Base-by-base conservation (phyloP, 2,888 invertebrate species). In the Horisme vitalbata region DNA sequence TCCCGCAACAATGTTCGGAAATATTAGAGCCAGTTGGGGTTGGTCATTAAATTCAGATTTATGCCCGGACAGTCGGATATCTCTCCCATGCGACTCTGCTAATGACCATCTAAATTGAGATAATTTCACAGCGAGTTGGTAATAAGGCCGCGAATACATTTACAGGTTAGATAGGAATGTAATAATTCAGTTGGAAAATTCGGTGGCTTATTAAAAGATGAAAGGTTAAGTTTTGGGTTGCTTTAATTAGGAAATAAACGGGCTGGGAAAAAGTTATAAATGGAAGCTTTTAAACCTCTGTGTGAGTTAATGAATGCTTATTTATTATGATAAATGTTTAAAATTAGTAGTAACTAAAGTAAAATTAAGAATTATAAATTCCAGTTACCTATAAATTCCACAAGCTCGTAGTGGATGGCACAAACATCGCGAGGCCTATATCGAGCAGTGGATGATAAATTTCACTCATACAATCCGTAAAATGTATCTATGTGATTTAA, bases 41-140 rank as follows among this genome's bases (percentile, higher is more conserved):
- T 67, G 80, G 82, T 81, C 87, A 85, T 88, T 88, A 87, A 86
- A 89, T 84, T 80, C 87, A 87, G 88, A 89, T 89, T 89, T 89
- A 88, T 86, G 79, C 79, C 63, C 64, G 73, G 67, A 72, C 68
- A 75, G 71, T 65, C 76, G 82, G 84, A 82, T 90, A 90, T 90
- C 89, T 89, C 87, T 79, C 88, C 85, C 79, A 80, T 66, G 85
- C 86, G 87, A 85, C 83, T 81, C 73, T 77, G 71, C 87, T 90
- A 90, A 90, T 90, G 90, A 89, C 90, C 88, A 83, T 65, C 84
- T 86, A 88, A 90, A 90, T 88, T 88, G 89, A 89, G 88, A 90
- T 90, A 89, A 90, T 90, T 90, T 83, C 80, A 75, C 76, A 77
- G 65, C 68, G 75, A 82, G 71, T 76, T 74, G 77, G 75, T 78